phyloP scores from a whole-genome alignment of 2,888 invertebrate genomes.

The Agrenia bidenticulata region DNA sequence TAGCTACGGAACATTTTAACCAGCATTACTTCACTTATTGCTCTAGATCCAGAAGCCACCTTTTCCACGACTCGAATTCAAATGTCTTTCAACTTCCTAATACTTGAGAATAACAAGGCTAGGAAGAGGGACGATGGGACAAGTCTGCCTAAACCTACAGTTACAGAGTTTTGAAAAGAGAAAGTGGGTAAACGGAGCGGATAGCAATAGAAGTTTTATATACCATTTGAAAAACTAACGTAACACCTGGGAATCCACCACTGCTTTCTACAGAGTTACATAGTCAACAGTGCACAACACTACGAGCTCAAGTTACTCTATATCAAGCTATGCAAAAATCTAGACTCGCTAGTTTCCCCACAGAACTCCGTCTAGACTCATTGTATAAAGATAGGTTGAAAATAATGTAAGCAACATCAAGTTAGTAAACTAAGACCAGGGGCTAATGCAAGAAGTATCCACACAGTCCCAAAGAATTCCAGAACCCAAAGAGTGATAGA shows the following conservation, averaged over 20 bases:
- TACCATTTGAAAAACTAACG: constrained; percentile 5
- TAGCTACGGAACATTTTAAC: constrained; percentile 5
- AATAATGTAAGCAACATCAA: too few relatives aligned
- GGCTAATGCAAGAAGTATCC: too few relatives aligned
- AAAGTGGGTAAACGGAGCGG: neutral
- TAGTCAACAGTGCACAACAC: too few relatives aligned
- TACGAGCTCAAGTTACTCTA: too few relatives aligned
- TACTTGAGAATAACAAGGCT: neutral
- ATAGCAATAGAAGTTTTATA: neutral
- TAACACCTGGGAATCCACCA: constrained; percentile 2
- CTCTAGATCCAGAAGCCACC: neutral
- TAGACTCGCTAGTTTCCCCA: neutral
- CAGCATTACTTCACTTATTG: constrained; percentile 1
- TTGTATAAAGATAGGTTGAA: neutral
- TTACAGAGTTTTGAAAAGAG: neutral
- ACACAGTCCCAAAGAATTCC: too few relatives aligned
- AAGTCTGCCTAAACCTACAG: neutral
- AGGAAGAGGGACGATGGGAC: neutral
- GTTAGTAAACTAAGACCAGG: too few relatives aligned
- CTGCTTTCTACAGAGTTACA: neutral
- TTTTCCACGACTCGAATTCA: neutral
- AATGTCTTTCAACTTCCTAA: constrained; percentile 4
- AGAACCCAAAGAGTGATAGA: constrained; percentile 2
- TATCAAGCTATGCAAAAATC: neutral
- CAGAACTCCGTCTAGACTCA: neutral